These are phyloP conservation scores for Protobothrops mucrosquamatus DNA, from an alignment of 2,113 vertebrate genomes.

Conservation along the genomic window DNA sequence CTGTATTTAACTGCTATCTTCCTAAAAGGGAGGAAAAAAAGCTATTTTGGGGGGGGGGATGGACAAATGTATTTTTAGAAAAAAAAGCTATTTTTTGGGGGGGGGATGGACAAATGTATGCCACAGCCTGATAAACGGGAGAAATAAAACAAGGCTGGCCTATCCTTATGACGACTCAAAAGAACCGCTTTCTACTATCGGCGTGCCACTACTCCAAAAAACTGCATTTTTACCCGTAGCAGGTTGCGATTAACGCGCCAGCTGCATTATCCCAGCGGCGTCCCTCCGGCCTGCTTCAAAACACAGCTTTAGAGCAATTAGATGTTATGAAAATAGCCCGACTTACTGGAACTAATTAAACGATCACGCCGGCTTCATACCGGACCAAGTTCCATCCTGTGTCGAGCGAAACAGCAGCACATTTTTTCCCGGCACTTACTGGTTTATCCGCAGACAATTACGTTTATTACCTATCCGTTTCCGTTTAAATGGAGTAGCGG, in stretches of 20 bases:
- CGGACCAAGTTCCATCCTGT: not conserved
- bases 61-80: rapidly evolving
- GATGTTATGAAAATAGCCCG: not conserved
- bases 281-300: not conserved
- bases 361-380: not conserved
- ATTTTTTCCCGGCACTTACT: not conserved
- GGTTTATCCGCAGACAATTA: not conserved
- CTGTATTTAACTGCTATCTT: not conserved
- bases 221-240: not conserved
- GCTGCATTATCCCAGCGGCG: not conserved
- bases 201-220: not conserved
- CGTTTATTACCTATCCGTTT: not conserved
- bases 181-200: not conserved
- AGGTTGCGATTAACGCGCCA: not conserved
- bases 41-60: not conserved
- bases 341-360: not conserved
- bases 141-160: not conserved
- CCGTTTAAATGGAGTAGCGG: not conserved
- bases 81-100: not conserved
- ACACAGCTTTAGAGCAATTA: constrained; percentile 37
- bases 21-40: not conserved
- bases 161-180: not conserved
- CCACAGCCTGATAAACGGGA: rapidly evolving
- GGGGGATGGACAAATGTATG: rapidly evolving
- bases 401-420: not conserved